Percentiles rank a stretch among this genome's conserved stretches.
Evolutionary conservation across 2,888 invertebrate species (phyloP).

Genomic region (Lepidocyrtinus sp.): DNA sequence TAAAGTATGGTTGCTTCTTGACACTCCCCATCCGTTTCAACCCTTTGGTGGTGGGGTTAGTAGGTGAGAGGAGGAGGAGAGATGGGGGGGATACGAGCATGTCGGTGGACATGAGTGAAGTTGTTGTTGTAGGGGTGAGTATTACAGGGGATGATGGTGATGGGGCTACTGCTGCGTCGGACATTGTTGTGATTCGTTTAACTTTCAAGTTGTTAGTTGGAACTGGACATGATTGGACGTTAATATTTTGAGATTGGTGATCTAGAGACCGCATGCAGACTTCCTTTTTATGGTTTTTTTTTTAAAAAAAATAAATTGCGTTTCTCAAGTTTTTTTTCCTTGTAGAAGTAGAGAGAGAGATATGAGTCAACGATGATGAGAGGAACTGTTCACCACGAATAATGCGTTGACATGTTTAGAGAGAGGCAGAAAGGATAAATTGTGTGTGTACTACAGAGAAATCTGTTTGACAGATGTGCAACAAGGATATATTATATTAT

Average conservation of each 20-base stretch:
- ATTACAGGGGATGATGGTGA: not conserved
- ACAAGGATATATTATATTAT: too few species aligned
- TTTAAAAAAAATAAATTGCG: too few species aligned
- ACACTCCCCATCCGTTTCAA: slow-evolving; percentile 64
- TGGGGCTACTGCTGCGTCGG: not conserved
- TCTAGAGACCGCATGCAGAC: too few species aligned
- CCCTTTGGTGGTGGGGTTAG: slow-evolving; percentile 24
- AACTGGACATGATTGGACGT: too few species aligned
- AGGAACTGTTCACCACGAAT: too few species aligned
- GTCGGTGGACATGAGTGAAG: not conserved
- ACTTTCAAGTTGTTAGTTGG: too few species aligned
- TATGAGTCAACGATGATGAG: slow-evolving; percentile 10
- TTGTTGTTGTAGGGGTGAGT: not conserved
- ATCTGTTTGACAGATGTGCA: slow-evolving; percentile 13
- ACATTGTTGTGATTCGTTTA: slow-evolving; percentile 16
- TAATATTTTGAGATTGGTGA: too few species aligned
- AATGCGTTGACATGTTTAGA: slow-evolving; percentile 9
- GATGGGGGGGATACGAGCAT: not conserved
- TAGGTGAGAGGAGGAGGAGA: not conserved
- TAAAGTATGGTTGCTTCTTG: slow-evolving; percentile 66
- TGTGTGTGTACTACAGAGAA: not conserved
- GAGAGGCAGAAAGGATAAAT: not conserved
- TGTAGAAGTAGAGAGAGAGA: too few species aligned
- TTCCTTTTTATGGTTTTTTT: too few species aligned
- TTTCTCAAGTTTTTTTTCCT: too few species aligned